Evolutionary conservation across 1,140 invertebrate species (phyloP).

Genomic region (Limonius californicus): DNA sequence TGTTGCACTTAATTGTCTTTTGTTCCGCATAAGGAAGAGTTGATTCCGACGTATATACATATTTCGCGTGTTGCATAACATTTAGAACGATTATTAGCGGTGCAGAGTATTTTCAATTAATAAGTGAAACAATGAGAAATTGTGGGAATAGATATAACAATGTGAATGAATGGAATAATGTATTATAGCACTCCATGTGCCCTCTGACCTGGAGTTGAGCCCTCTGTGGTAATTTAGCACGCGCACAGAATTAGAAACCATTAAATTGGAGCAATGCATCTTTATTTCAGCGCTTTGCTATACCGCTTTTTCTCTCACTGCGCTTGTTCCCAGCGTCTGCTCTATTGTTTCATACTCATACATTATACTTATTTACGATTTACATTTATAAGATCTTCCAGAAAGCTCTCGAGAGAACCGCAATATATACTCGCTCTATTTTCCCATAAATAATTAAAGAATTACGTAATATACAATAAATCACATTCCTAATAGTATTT

Average conservation of each 20-base stretch:
- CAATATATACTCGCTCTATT: too few species aligned
- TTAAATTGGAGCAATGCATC: slow-evolving; percentile 19
- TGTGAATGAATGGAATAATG: slow-evolving; percentile 19
- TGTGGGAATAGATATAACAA: slow-evolving; percentile 18
- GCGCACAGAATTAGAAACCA: slow-evolving; percentile 19
- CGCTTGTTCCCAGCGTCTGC: too few species aligned
- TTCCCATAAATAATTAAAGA: too few species aligned
- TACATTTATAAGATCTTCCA: too few species aligned
- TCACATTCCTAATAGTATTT: too few species aligned
- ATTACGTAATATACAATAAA: too few species aligned
- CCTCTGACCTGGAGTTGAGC: slow-evolving; percentile 10
- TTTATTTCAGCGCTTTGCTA: slow-evolving; percentile 18
- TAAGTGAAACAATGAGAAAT: slow-evolving; percentile 16
- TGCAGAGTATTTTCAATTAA: slow-evolving; percentile 14
- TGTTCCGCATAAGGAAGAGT: not conserved
- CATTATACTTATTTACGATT: too few species aligned
- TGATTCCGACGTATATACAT: not conserved
- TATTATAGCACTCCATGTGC: slow-evolving; percentile 14
- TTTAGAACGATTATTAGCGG: slow-evolving; percentile 1
- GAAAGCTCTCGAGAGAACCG: too few species aligned
- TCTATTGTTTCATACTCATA: too few species aligned
- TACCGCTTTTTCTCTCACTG: too few species aligned
- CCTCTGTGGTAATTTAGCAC: slow-evolving; percentile 15
- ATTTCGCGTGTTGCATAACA: slow-evolving; percentile 4
- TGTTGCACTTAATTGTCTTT: slow-evolving; percentile 9